Base-by-base conservation (phyloP, 2,888 invertebrate species). In the Cantharis rustica region DNA sequence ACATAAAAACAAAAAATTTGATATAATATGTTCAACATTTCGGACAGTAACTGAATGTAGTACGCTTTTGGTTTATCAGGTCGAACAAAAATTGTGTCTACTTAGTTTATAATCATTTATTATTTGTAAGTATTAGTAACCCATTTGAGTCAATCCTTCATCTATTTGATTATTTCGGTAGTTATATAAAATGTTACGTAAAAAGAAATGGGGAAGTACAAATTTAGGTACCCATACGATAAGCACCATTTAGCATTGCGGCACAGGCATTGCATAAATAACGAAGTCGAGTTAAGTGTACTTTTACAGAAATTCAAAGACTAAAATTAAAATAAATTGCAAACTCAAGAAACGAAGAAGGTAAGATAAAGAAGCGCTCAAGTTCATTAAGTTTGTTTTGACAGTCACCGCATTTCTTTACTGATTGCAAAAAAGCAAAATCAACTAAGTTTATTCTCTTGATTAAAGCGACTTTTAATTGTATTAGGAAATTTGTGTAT, bases 401-500 rank as follows among this genome's bases (percentile, higher is more conserved):
- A 82, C 82, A 82, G 81, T 78, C 81, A 71, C 76, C 77, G 79
- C 76, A 75, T 74, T 75, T 77, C 85, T 83, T 81, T 83, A 82
- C 82, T 87, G 87, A 87, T 87, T 87, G 86, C 87, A 87, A 87
- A 87, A 87, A 86, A 86, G 84, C 85, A 85, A 84, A 86, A 82
- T 81, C 82, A 82, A 80, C 79, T 73, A 71, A 86, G 80, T 82
- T 82, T 81, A 82, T 84, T 84, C 82, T 83, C 83, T 84, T 87
- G 86, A 87, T 88, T 87, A 86, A 86, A 86, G 85, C 84, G 83
- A 84, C 85, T 87, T 85, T 86, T 88, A 88, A 87, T 88, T 88
- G 85, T 84, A 84, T 87, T 87, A 88, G 78, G 81, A 79, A 78
- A 82, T 80, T 81, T 80, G 81, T 79, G 80, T 79, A 81, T 83